phyloP scores from a whole-genome alignment of 2,113 vertebrate genomes.

The Muntiacus muntjak region DNA sequence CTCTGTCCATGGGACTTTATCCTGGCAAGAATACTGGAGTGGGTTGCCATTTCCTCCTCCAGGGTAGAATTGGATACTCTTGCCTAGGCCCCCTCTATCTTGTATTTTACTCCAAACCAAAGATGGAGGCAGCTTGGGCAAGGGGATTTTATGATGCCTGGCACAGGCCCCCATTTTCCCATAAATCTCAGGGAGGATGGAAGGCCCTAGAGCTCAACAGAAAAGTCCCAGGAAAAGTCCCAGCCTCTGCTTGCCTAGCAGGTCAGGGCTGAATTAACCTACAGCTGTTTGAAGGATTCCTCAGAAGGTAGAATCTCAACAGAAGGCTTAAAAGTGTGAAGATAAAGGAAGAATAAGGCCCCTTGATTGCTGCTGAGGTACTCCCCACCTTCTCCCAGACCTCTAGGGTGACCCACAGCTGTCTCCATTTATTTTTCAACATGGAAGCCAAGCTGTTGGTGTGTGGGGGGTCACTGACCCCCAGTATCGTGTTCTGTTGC shows the following conservation, averaged over 20 bases:
- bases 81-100: background rate
- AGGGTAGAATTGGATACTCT: background rate
- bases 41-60: background rate
- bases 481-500: accelerated
- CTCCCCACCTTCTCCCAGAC: background rate
- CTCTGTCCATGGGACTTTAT: background rate
- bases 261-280: background rate
- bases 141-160: background rate
- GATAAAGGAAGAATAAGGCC: background rate
- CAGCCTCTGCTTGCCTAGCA: background rate
- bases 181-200: background rate
- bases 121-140: background rate
- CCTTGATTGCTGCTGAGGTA: background rate
- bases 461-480: background rate
- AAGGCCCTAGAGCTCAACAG: background rate
- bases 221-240: background rate
- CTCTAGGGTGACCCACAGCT: background rate
- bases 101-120: background rate
- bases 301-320: background rate
- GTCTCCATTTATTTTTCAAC: background rate
- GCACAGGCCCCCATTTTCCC: background rate
- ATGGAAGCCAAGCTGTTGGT: background rate
- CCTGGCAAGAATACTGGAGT: background rate
- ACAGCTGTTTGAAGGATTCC: background rate
- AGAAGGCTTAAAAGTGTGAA: background rate